Evolutionary conservation across 1,140 invertebrate species (phyloP).

Genomic region (Bombus sibiricus): DNA sequence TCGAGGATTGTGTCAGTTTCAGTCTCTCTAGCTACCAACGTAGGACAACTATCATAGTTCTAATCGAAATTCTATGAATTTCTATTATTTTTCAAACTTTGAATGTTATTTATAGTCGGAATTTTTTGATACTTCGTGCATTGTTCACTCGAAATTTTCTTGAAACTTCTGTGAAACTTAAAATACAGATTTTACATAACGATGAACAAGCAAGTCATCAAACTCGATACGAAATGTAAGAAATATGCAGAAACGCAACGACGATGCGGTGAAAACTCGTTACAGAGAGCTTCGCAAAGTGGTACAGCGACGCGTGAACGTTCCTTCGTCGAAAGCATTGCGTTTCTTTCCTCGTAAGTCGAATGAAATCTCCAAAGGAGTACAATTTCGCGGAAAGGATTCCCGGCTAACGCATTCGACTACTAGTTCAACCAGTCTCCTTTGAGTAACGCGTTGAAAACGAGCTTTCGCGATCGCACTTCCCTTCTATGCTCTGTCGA

Average conservation of each 20-base stretch:
- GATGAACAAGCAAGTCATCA: too few relatives aligned
- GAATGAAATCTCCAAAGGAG: conserved; percentile 6
- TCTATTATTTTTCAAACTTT: neutral
- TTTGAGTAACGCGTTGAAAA: conserved; percentile 27
- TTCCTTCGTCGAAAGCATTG: neutral
- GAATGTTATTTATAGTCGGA: too few relatives aligned
- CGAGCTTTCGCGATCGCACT: conserved; percentile 10
- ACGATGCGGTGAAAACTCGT: neutral
- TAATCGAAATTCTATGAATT: neutral
- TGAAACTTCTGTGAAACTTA: too few relatives aligned
- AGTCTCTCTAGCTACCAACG: neutral
- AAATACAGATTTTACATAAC: too few relatives aligned
- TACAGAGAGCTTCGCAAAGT: neutral
- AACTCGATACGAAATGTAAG: neutral
- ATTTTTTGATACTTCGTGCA: too few relatives aligned
- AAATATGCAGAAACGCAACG: neutral
- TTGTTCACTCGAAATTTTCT: too few relatives aligned
- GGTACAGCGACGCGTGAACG: neutral
- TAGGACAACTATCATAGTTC: too few relatives aligned
- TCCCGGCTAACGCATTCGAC: neutral
- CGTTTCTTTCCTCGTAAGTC: neutral
- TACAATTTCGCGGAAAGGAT: neutral
- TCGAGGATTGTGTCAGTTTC: neutral
- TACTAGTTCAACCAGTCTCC: neutral
- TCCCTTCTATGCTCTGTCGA: neutral